phyloP scores from a whole-genome alignment of 2,797 vertebrate species.

The Cuculus canorus region DNA sequence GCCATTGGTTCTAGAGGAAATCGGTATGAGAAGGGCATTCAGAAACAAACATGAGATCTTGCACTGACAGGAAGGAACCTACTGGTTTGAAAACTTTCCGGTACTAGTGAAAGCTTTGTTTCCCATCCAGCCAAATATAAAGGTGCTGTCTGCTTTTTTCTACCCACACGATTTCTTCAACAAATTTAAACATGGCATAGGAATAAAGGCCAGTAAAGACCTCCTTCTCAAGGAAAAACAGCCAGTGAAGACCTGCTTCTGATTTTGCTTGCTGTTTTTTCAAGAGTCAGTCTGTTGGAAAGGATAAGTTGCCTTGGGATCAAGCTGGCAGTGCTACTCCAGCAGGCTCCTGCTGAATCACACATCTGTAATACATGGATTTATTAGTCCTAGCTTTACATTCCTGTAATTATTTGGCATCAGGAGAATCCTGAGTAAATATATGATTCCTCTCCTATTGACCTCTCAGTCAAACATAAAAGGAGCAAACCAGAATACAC shows the following conservation, averaged over 20 bases:
- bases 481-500: background rate
- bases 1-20: slow-evolving; percentile 11
- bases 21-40: background rate
- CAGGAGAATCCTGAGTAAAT: background rate
- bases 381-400: background rate
- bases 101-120: slow-evolving; percentile 55
- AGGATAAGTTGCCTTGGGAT: background rate
- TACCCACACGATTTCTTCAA: background rate
- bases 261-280: no score
- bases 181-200: background rate
- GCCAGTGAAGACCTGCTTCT: background rate
- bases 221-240: background rate
- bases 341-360: background rate
- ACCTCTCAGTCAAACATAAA: background rate
- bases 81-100: slow-evolving; percentile 58
- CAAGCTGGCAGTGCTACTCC: background rate
- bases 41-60: background rate
- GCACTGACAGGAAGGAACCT: slow-evolving; percentile 57
- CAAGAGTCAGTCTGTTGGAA: background rate
- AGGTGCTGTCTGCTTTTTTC: background rate
- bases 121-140: slow-evolving; percentile 14
- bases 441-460: background rate
- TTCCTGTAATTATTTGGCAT: background rate
- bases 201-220: background rate
- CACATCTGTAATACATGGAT: background rate